phyloP scores from a whole-genome alignment of 2,113 vertebrate species.

The Pachypanchax playfairii region DNA sequence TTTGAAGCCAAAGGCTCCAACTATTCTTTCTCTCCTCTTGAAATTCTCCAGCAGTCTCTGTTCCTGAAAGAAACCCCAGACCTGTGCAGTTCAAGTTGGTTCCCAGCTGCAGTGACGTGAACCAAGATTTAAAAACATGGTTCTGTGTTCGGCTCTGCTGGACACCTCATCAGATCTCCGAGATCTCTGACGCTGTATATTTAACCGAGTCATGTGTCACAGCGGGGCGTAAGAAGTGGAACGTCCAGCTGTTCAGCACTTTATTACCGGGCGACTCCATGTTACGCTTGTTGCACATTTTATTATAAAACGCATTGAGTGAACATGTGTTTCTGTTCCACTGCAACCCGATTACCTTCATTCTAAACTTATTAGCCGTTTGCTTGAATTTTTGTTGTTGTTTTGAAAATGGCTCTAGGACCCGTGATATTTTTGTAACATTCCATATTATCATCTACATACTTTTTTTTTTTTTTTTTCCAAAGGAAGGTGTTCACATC shows the following conservation, averaged over 20 bases:
- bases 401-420: no score
- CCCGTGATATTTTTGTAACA: no score
- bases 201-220: constrained; percentile 28
- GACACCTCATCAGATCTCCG: constrained; percentile 29
- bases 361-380: constrained; percentile 26
- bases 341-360: constrained; percentile 11
- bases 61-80: neutral
- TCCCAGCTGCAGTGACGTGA: constrained; percentile 2
- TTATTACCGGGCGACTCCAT: constrained; percentile 55
- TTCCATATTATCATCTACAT: constrained; percentile 25
- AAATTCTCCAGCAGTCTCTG: constrained; percentile 53
- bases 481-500: neutral
- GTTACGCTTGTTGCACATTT: constrained; percentile 35
- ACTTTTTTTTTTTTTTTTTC: constrained; percentile 4
- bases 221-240: constrained; percentile 23
- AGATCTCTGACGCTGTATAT: constrained; percentile 14
- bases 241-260: constrained; percentile 59
- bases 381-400: constrained; percentile 63
- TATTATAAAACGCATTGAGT: no score
- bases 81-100: constrained; percentile 17
- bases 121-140: constrained; percentile 33
- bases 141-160: constrained; percentile 22
- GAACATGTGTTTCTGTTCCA: no score
- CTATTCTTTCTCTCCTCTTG: constrained; percentile 55
- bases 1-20: constrained; percentile 62